Conservation (phyloP, 1,140 invertebrate genomes). For the Dinothrombium tinctorium region DNA sequence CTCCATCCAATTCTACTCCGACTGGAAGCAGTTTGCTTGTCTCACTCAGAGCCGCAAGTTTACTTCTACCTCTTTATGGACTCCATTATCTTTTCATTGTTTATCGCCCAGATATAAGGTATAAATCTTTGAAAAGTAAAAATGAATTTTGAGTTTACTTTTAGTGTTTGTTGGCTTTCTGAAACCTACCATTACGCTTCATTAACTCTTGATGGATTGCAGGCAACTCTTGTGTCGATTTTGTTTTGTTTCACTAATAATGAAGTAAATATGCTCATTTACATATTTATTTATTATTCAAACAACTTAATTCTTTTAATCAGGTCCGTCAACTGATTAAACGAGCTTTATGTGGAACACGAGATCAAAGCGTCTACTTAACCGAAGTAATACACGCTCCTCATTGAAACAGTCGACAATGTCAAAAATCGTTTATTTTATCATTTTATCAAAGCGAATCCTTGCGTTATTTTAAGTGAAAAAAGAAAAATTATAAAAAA, state of each 20-base stretch:
- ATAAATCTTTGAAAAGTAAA: neutral
- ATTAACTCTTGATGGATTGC: slow-evolving; percentile 11
- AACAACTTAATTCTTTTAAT: too few species aligned
- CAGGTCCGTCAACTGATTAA: too few species aligned
- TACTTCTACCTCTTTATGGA: slow-evolving; percentile 12
- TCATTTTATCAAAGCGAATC: too few species aligned
- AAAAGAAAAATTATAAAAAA: too few species aligned
- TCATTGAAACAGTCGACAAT: too few species aligned
- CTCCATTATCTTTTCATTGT: slow-evolving; percentile 13
- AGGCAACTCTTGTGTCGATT: slow-evolving; percentile 11
- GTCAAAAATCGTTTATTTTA: too few species aligned
- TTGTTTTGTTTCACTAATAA: slow-evolving; percentile 13
- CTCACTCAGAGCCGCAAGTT: slow-evolving; percentile 9
- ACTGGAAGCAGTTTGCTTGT: slow-evolving; percentile 7
- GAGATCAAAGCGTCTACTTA: too few species aligned
- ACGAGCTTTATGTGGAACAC: too few species aligned
- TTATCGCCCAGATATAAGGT: slow-evolving; percentile 10
- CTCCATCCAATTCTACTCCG: neutral
- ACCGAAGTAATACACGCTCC: too few species aligned
- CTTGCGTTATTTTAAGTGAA: too few species aligned
- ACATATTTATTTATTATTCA: too few species aligned
- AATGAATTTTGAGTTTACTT: neutral
- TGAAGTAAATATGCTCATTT: slow-evolving; percentile 5
- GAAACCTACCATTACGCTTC: slow-evolving; percentile 11
- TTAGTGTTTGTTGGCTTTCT: slow-evolving; percentile 10